phyloP scores from a whole-genome alignment of 2,113 vertebrate species.

The Mustela lutreola region DNA sequence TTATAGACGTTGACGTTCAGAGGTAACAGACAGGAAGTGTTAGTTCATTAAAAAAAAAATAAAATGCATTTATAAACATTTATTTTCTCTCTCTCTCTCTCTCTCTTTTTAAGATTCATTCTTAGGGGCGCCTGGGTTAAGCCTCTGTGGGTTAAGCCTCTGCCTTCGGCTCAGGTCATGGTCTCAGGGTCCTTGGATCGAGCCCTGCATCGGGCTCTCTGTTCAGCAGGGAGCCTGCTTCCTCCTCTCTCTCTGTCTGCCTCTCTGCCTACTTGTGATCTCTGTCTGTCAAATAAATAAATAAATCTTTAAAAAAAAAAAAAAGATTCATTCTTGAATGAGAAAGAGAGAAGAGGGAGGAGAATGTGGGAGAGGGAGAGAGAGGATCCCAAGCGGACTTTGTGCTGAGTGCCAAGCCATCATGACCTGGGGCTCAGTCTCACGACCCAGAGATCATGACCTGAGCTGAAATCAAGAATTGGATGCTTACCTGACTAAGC shows the following conservation, averaged over 20 bases:
- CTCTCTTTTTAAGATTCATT: background rate
- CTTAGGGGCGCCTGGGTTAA: too few relatives aligned
- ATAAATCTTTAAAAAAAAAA: too few relatives aligned
- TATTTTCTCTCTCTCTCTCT: background rate
- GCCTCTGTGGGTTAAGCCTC: too few relatives aligned
- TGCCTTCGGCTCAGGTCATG: too few relatives aligned
- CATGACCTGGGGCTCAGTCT: background rate
- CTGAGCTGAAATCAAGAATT: background rate
- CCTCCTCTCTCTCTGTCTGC: too few relatives aligned
- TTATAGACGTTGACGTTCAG: background rate
- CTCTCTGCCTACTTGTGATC: too few relatives aligned
- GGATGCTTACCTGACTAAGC: background rate
- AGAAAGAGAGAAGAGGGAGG: background rate
- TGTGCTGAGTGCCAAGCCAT: background rate
- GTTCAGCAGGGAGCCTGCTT: too few relatives aligned
- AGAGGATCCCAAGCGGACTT: background rate
- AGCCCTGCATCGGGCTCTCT: too few relatives aligned
- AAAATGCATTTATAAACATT: background rate
- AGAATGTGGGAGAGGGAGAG: background rate
- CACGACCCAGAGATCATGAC: background rate
- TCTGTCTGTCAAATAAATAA: too few relatives aligned
- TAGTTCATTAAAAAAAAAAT: background rate
- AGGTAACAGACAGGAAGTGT: background rate
- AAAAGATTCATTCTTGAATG: background rate
- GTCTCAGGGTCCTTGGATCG: too few relatives aligned